Evolutionary conservation across 2,113 vertebrate species (phyloP).

Genomic region (Pelvicachromis taeniatus): DNA sequence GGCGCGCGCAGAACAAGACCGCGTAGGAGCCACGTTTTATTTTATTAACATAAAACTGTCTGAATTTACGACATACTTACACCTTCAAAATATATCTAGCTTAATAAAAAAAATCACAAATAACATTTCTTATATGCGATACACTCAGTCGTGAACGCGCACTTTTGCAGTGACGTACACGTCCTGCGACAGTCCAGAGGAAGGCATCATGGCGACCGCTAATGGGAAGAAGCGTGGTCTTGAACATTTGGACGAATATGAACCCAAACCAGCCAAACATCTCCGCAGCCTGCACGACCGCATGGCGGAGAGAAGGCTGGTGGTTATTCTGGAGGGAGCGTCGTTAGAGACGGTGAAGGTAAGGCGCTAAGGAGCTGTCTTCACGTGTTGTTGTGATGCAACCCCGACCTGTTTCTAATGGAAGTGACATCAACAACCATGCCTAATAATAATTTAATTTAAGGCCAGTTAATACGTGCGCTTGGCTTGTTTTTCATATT

Average conservation of each 20-base stretch:
- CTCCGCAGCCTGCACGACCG: slow-evolving; percentile 67
- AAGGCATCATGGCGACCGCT: slow-evolving; percentile 78
- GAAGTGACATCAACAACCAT: not conserved
- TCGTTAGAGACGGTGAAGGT: slow-evolving; percentile 95
- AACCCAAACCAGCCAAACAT: slow-evolving; percentile 73
- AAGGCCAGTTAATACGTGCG: not conserved
- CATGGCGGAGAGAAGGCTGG: slow-evolving; percentile 77
- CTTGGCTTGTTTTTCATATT: not conserved
- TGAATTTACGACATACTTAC: not conserved
- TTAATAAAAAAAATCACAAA: not conserved
- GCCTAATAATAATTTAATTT: not conserved
- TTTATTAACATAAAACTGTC: not conserved
- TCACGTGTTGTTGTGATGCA: not conserved
- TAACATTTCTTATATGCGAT: not conserved
- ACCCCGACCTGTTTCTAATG: not conserved
- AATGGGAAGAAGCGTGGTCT: slow-evolving; percentile 71
- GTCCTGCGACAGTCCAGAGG: slow-evolving; percentile 26
- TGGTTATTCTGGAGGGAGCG: slow-evolving; percentile 91
- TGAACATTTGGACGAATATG: slow-evolving; percentile 78
- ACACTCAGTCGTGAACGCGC: not conserved
- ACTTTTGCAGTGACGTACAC: slow-evolving; percentile 34
- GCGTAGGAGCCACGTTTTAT: not conserved
- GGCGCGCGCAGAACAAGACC: not conserved
- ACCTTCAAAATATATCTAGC: not conserved
- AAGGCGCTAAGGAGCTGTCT: not conserved